phyloP scores from a whole-genome alignment of 2,113 vertebrate genomes.

The Zosterops pallidus region DNA sequence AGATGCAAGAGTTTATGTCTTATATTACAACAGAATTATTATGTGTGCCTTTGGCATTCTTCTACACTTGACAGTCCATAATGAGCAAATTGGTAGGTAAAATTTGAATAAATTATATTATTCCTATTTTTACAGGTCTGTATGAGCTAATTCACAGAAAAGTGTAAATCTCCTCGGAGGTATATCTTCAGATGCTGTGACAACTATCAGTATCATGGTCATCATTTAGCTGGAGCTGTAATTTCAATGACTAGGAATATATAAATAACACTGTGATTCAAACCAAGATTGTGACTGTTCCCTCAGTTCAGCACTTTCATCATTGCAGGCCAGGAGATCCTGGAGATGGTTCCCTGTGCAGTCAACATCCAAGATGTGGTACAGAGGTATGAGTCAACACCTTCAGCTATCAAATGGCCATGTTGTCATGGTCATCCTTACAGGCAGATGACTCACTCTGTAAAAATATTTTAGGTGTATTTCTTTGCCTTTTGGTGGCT shows the following conservation, averaged over 20 bases:
- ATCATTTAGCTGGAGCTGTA: neutral
- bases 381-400: neutral
- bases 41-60: neutral
- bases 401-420: neutral
- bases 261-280: neutral
- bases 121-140: neutral
- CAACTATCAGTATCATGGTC: neutral
- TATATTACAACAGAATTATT: neutral
- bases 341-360: neutral
- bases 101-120: neutral
- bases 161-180: neutral
- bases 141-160: neutral
- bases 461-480: neutral
- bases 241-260: neutral
- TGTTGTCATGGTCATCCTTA: neutral
- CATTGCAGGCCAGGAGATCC: neutral
- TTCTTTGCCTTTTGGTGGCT: neutral
- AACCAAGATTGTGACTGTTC: neutral
- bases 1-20: neutral
- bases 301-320: neutral
- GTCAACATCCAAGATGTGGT: neutral
- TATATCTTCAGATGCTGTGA: neutral
- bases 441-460: neutral
- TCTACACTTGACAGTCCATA: neutral
- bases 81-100: neutral